Conservation (phyloP, 2,797 vertebrate genomes). For the Hybognathus amarus region DNA sequence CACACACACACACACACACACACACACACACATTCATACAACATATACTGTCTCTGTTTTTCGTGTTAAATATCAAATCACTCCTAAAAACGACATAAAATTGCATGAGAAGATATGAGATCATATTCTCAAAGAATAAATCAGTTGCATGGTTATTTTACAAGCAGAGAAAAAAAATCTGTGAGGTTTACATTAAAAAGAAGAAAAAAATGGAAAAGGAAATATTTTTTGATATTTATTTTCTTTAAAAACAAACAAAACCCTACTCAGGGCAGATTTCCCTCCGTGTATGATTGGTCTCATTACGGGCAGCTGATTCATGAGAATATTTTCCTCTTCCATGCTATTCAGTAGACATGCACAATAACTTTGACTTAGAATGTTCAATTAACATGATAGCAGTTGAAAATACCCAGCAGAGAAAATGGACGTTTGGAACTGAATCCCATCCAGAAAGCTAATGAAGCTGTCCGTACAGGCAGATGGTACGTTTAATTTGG, state of each 20-base stretch:
- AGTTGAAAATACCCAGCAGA: background rate
- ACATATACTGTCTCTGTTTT: too few species aligned
- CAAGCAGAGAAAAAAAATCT: background rate
- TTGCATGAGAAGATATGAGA: too few species aligned
- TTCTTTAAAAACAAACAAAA: too few species aligned
- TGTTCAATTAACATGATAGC: background rate
- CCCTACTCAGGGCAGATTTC: too few species aligned
- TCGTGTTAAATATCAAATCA: too few species aligned
- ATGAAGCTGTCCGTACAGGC: conserved; percentile 32
- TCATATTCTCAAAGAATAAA: background rate
- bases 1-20: too few species aligned
- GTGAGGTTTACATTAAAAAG: background rate
- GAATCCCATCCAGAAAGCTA: conserved; percentile 28
- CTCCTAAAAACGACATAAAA: too few species aligned
- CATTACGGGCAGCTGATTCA: background rate
- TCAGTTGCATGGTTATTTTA: background rate
- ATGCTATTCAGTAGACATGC: conserved; percentile 3
- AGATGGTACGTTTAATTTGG: conserved; percentile 29
- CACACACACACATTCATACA: too few species aligned
- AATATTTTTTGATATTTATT: too few species aligned
- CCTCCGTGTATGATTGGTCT: too few species aligned
- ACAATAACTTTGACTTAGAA: background rate
- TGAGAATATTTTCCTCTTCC: background rate
- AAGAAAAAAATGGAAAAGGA: background rate
- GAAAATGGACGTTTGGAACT: background rate